Conservation (phyloP, 2,113 vertebrate species). For the Ondatra zibethicus region DNA sequence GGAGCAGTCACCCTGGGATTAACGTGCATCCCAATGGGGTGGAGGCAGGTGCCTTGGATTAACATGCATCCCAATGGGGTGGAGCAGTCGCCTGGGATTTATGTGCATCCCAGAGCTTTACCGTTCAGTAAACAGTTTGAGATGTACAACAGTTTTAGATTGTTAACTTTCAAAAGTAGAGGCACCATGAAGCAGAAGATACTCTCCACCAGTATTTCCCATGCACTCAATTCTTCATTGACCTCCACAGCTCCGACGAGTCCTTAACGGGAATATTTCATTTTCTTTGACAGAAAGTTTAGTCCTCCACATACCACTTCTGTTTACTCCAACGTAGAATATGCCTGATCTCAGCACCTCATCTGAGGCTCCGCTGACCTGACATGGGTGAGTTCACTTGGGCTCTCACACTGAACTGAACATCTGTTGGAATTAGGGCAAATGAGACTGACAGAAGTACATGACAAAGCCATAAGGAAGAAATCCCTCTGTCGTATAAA, state of each 20-base stretch:
- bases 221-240: background rate
- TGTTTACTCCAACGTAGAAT: background rate
- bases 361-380: background rate
- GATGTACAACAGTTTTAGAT: conserved; percentile 52
- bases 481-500: background rate
- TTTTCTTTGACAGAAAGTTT: background rate
- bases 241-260: background rate
- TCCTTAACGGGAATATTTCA: background rate
- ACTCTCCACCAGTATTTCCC: conserved; percentile 52
- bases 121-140: conserved; percentile 55
- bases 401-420: background rate
- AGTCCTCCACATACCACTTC: background rate
- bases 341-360: background rate
- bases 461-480: background rate
- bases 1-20: conserved; percentile 54
- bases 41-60: conserved; percentile 24
- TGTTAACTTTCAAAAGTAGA: conserved; percentile 65
- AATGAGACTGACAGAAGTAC: too few species aligned
- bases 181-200: conserved; percentile 28
- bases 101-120: conserved; percentile 67
- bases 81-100: conserved; percentile 24
- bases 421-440: background rate
- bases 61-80: background rate
- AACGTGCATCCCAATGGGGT: conserved; percentile 71
- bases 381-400: background rate